phyloP scores from a whole-genome alignment of 2,888 invertebrate species.

The Pediacus dermestoides region DNA sequence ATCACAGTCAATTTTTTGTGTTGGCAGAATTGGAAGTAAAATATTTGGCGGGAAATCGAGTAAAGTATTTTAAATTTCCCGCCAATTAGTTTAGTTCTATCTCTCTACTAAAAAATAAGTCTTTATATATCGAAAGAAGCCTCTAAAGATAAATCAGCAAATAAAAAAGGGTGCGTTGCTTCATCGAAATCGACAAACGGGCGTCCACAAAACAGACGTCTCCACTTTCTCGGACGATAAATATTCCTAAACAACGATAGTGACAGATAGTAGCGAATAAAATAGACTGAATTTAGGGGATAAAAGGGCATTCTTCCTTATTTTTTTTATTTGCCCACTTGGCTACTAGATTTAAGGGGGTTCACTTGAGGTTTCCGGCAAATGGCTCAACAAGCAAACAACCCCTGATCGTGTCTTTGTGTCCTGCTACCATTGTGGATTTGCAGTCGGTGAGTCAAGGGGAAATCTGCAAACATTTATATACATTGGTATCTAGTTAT shows the following conservation, averaged over 20 bases:
- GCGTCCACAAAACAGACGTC: conserved; percentile 26
- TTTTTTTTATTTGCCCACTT: conserved; percentile 44
- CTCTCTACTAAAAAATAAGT: too few species aligned
- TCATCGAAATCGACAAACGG: conserved; percentile 22
- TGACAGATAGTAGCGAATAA: conserved; percentile 44
- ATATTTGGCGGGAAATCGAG: too few species aligned
- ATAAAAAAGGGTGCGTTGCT: conserved; percentile 11
- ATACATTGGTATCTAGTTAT: too few species aligned
- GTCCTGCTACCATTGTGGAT: too few species aligned
- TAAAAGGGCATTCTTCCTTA: conserved; percentile 40
- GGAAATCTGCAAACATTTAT: too few species aligned
- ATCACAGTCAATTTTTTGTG: too few species aligned
- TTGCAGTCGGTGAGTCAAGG: too few species aligned
- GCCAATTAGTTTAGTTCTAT: too few species aligned
- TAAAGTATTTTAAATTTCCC: too few species aligned
- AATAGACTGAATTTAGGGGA: conserved; percentile 41
- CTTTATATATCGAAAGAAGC: too few species aligned
- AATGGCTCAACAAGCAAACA: conserved; percentile 5
- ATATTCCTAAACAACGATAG: conserved; percentile 41
- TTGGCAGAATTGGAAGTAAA: too few species aligned
- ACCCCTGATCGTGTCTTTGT: too few species aligned
- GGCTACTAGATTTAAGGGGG: conserved; percentile 41
- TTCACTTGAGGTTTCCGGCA: conserved; percentile 32
- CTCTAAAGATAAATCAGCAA: conserved; percentile 8
- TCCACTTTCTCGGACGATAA: conserved; percentile 32